Conservation (phyloP, 2,888 invertebrate species). For the Stenichneumon culpator region DNA sequence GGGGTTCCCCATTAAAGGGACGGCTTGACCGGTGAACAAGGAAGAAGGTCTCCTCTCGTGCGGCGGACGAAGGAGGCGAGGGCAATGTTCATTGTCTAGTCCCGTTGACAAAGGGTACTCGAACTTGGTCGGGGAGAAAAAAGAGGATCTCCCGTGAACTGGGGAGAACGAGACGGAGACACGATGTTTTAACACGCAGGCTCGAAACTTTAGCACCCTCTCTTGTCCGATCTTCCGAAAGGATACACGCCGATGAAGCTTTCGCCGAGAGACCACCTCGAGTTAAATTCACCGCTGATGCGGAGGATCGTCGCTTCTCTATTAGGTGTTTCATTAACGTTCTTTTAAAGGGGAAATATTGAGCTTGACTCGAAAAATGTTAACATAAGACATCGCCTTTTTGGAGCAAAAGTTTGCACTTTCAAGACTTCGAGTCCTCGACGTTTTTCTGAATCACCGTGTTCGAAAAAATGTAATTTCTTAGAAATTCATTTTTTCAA, state of each 20-base stretch:
- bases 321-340: background rate
- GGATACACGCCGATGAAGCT: constrained; percentile 42
- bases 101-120: constrained; percentile 69
- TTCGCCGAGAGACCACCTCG: constrained; percentile 12
- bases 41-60: constrained; percentile 60
- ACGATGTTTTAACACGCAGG: constrained; percentile 25
- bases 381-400: background rate
- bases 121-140: constrained; percentile 57
- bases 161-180: constrained; percentile 30
- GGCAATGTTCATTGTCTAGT: constrained; percentile 72
- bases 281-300: constrained; percentile 4
- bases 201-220: constrained; percentile 51
- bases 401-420: background rate
- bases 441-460: background rate
- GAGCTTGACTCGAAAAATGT: background rate
- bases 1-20: constrained; percentile 74
- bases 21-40: constrained; percentile 75
- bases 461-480: background rate
- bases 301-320: background rate
- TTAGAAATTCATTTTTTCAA: background rate
- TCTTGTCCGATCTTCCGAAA: constrained; percentile 37
- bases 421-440: background rate
- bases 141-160: constrained; percentile 1
- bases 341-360: background rate
- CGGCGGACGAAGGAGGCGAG: constrained; percentile 48